A percentile compares a stretch with the other conserved stretches of the same genome.
These are phyloP conservation scores for Spodoptera frugiperda DNA, from an alignment of 1,140 invertebrate species.

Conservation along the genomic window DNA sequence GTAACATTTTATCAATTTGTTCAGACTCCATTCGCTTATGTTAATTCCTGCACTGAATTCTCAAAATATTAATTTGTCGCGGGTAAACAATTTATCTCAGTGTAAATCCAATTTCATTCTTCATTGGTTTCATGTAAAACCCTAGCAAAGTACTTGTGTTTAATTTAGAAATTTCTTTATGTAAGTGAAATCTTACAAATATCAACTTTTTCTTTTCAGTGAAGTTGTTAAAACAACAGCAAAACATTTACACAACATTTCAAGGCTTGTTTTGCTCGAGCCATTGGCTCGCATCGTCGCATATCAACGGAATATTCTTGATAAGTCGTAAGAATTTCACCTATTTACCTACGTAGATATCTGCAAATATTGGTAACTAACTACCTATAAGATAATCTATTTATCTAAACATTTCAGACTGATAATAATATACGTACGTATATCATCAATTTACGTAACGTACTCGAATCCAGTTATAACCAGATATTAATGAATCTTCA, in stretches of 20 bases:
- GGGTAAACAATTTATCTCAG: background rate
- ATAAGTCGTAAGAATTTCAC: conserved; percentile 17
- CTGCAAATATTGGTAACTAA: conserved; percentile 1
- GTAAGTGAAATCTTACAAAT: conserved; percentile 6
- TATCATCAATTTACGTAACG: conserved; percentile 4
- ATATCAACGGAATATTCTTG: background rate
- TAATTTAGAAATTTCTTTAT: background rate
- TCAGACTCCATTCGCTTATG: background rate
- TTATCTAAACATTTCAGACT: conserved; percentile 20
- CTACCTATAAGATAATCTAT: conserved; percentile 9
- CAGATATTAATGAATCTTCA: background rate
- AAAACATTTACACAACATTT: background rate
- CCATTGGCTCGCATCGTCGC: no score
- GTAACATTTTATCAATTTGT: conserved; percentile 5
- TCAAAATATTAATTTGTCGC: background rate
- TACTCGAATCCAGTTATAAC: background rate
- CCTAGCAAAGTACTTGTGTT: background rate
- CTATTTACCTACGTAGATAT: conserved; percentile 19
- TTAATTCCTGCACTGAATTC: background rate
- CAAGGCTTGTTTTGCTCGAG: background rate
- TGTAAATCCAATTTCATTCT: background rate
- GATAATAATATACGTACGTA: conserved; percentile 10
- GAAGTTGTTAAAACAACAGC: background rate
- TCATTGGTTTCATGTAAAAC: background rate
- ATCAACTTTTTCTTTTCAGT: background rate